These are phyloP conservation scores for Orbicella faveolata DNA, from an alignment of 64 coral and sea anemone species.

Conservation along the genomic window DNA sequence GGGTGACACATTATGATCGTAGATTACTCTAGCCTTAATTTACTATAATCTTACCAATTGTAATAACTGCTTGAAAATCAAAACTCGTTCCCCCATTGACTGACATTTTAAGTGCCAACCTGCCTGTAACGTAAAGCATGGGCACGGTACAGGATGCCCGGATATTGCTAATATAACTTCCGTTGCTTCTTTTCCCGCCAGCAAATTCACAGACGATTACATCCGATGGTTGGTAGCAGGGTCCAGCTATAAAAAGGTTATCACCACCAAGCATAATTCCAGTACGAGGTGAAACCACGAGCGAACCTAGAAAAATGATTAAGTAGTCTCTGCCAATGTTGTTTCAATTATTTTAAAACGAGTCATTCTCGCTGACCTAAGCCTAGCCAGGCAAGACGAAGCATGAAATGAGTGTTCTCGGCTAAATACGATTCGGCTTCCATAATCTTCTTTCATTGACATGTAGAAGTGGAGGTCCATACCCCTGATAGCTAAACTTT, in stretches of 20 bases:
- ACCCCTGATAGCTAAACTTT: too few relatives aligned
- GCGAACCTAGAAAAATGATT: neutral
- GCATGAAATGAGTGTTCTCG: too few relatives aligned
- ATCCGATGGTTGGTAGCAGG: conserved; percentile 12
- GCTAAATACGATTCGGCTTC: too few relatives aligned
- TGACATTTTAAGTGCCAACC: conserved; percentile 32
- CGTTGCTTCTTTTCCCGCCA: conserved; percentile 1
- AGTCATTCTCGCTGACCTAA: too few relatives aligned
- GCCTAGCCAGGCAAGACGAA: too few relatives aligned
- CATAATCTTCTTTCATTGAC: too few relatives aligned
- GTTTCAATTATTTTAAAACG: neutral
- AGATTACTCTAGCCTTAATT: too few relatives aligned
- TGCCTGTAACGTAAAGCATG: conserved; percentile 17
- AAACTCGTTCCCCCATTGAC: conserved; percentile 33
- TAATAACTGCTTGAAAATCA: conserved; percentile 18
- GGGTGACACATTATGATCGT: too few relatives aligned
- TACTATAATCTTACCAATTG: conserved; percentile 20
- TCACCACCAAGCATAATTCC: conserved; percentile 47
- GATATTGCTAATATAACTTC: conserved; percentile 6
- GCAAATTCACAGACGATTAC: conserved; percentile 31
- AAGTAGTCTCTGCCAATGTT: neutral
- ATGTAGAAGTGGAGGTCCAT: too few relatives aligned
- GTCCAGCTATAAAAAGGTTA: conserved; percentile 33
- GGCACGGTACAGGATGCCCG: conserved; percentile 41
- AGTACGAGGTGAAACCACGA: neutral